Evolutionary conservation across 2,113 vertebrate species (phyloP), one percentile per base, ranked within the genome.

Genomic region (Rhabdomys dilectus): DNA sequence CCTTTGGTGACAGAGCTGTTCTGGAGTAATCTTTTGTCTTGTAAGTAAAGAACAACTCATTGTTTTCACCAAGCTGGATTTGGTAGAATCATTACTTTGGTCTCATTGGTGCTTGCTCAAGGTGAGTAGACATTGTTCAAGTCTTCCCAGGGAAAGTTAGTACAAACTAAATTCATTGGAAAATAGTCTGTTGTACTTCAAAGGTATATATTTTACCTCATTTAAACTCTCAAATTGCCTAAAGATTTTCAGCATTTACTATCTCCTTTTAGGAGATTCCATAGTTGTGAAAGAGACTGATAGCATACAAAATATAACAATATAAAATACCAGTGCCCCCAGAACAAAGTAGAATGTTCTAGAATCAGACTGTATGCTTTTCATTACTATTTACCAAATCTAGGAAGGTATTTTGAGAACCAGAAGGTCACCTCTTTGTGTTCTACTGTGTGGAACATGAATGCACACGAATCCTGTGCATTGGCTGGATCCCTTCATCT

Each of bases 401-500:
- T 15, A 94, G 42, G 68, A 84, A 75, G 4, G 6, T 16, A 75
- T 58, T 90, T 90, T 51, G 81, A 93, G 10, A 66, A 66, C 87
- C 53, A 81, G 58, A 60, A 31, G 4, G 29, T 48, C 29, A 81
- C 56, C 3, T 51, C 51, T 64, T 48, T 51, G 12, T 58, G 24
- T 31, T 5, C 31, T 88, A 21, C 10, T 31, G 36, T 13, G 11
- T 92, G 92, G 86, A 97, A 96, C 97, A 97, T 96, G 76, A 94
- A 94, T 89, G 73, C 70, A 68, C 26, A 64, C 0, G 92, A 98
- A 95, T 48, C 88, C 95, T 93, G 91, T 95, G 95, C 51, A 53
- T 36, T 73, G 70, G 66, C 13, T 42, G 22, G 2, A 0, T 58
- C n/a, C 16, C 4, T 88, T 68, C 34, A 48, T 36, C 73, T 85